Conservation (phyloP, 1,140 invertebrate species). For the Triops longicaudatus region DNA sequence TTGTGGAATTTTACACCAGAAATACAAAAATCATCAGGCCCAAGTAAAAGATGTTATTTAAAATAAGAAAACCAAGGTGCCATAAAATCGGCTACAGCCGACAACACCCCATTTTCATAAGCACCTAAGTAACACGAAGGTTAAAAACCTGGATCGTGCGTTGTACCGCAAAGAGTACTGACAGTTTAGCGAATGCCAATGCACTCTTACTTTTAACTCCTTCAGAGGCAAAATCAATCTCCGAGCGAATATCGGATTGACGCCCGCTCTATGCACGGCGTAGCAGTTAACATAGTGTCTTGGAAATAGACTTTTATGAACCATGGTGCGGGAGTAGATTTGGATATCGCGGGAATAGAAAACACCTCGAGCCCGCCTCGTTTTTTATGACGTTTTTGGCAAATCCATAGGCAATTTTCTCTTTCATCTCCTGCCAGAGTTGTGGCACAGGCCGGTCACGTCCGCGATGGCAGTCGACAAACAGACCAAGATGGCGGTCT, state of each 20-base stretch:
- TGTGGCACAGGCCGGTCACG: conserved; percentile 9
- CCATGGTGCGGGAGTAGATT: conserved; percentile 3
- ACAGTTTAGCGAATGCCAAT: background rate
- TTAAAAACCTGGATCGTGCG: too few species aligned
- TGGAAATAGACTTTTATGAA: conserved; percentile 4
- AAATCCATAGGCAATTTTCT: conserved; percentile 15
- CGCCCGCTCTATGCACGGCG: background rate
- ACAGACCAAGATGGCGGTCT: conserved; percentile 14
- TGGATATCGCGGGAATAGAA: background rate
- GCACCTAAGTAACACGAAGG: too few species aligned
- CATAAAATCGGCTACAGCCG: too few species aligned
- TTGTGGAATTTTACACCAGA: too few species aligned
- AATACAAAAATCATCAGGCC: too few species aligned
- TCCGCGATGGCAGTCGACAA: background rate
- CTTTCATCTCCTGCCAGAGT: conserved; percentile 13
- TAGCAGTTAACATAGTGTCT: background rate
- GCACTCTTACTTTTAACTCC: background rate
- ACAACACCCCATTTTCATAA: too few species aligned
- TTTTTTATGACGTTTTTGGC: conserved; percentile 15
- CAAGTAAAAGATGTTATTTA: too few species aligned
- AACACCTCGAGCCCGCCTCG: background rate
- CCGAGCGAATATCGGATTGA: background rate
- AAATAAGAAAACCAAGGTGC: too few species aligned
- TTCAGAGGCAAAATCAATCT: background rate
- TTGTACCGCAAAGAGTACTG: too few species aligned